Percentiles rank a stretch among this genome's conserved stretches.
Evolutionary conservation across 2,888 invertebrate species (phyloP).

Genomic region (Ophion ellenae): DNA sequence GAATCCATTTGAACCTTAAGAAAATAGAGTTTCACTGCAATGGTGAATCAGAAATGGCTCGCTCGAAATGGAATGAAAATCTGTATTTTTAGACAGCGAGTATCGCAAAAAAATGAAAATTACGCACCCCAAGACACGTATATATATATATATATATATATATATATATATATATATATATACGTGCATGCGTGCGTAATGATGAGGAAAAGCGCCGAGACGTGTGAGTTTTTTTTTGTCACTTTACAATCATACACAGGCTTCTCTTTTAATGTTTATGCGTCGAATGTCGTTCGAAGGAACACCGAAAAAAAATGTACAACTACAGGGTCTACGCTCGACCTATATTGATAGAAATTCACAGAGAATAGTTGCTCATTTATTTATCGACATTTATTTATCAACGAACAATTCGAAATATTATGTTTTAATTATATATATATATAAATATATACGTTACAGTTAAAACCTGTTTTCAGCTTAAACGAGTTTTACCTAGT

Average conservation of each 20-base stretch:
- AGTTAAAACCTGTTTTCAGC: background rate
- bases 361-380: background rate
- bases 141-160: background rate
- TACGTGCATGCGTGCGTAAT: background rate
- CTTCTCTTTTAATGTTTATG: background rate
- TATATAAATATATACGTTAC: background rate
- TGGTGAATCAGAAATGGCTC: background rate
- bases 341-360: conserved; percentile 15
- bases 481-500: background rate
- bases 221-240: background rate
- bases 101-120: background rate
- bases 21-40: background rate
- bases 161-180: background rate
- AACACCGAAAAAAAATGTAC: conserved; percentile 34
- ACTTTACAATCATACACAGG: conserved; percentile 7
- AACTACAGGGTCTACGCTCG: conserved; percentile 21
- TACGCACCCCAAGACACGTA: background rate
- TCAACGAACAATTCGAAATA: conserved; percentile 12
- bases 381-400: conserved; percentile 3
- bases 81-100: background rate
- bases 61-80: background rate
- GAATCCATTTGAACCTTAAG: background rate
- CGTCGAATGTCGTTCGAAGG: background rate
- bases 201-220: background rate
- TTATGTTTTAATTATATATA: background rate